phyloP scores from a whole-genome alignment of 1,140 invertebrate species.

The Pogonus chalceus region DNA sequence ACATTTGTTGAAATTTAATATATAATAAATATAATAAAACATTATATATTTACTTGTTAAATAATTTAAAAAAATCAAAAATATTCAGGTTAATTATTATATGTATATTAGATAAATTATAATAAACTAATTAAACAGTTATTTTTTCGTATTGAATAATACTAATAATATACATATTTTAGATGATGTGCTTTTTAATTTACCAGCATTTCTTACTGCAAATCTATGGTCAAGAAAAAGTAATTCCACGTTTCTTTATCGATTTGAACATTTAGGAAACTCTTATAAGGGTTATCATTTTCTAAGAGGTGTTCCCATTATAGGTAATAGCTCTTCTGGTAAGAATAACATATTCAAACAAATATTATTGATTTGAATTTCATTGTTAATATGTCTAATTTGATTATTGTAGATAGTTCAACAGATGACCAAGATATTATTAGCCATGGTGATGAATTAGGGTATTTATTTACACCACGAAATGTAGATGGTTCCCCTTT shows the following conservation, averaged over 20 bases:
- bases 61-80: too few relatives aligned
- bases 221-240: slow-evolving; percentile 49
- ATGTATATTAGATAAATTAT: too few relatives aligned
- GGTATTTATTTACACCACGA: slow-evolving; percentile 54
- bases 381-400: neutral
- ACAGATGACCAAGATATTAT: slow-evolving; percentile 33
- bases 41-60: too few relatives aligned
- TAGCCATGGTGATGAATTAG: slow-evolving; percentile 55
- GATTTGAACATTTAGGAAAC: slow-evolving; percentile 58
- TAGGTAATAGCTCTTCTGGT: slow-evolving; percentile 23
- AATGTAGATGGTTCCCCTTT: slow-evolving; percentile 45
- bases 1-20: neutral
- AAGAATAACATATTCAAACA: neutral
- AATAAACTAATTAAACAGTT: too few relatives aligned
- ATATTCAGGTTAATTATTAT: too few relatives aligned
- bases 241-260: slow-evolving; percentile 54
- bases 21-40: neutral
- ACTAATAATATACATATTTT: too few relatives aligned
- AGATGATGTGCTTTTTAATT: slow-evolving; percentile 60
- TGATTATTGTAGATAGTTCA: slow-evolving; percentile 8
- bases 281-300: slow-evolving; percentile 48
- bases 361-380: neutral
- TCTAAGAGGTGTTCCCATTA: slow-evolving; percentile 47
- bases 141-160: too few relatives aligned
- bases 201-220: slow-evolving; percentile 58